Percentiles rank a stretch among this genome's conserved stretches.
Evolutionary conservation across 1,140 invertebrate genomes (phyloP).

Genomic region (Triops cancriformis): DNA sequence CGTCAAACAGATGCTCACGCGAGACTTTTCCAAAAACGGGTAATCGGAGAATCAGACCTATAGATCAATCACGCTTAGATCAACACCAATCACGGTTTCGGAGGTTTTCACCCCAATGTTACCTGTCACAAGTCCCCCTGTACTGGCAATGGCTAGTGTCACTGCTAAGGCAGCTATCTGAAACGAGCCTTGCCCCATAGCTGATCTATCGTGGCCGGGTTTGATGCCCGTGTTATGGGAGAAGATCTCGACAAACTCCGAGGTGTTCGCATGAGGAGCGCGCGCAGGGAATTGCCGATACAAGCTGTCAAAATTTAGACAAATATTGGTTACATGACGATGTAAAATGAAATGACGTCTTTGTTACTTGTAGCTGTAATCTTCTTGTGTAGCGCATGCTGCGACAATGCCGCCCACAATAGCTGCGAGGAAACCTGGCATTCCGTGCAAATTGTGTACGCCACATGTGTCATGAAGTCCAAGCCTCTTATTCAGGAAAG

Average conservation of each 20-base stretch:
- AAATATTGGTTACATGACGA: neutral
- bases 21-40: conserved; percentile 39
- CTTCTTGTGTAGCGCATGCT: conserved; percentile 52
- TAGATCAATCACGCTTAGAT: conserved; percentile 9
- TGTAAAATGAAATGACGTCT: too few relatives aligned
- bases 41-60: conserved; percentile 41
- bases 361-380: conserved; percentile 42
- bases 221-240: conserved; percentile 33
- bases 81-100: neutral
- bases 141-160: conserved; percentile 59
- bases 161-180: conserved; percentile 63
- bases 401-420: conserved; percentile 68
- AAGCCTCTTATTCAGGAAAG: conserved; percentile 54
- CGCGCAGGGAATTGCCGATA: conserved; percentile 46
- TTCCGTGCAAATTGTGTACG: conserved; percentile 90
- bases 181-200: conserved; percentile 61
- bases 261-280: conserved; percentile 39
- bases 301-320: conserved; percentile 36
- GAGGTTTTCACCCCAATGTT: conserved; percentile 23
- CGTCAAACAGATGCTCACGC: conserved; percentile 44
- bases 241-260: conserved; percentile 35
- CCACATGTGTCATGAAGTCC: conserved; percentile 87
- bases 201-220: conserved; percentile 51
- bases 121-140: conserved; percentile 74
- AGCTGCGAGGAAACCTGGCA: conserved; percentile 81